Conservation (phyloP, 2,113 vertebrate genomes). For the Fulmarus glacialis region DNA sequence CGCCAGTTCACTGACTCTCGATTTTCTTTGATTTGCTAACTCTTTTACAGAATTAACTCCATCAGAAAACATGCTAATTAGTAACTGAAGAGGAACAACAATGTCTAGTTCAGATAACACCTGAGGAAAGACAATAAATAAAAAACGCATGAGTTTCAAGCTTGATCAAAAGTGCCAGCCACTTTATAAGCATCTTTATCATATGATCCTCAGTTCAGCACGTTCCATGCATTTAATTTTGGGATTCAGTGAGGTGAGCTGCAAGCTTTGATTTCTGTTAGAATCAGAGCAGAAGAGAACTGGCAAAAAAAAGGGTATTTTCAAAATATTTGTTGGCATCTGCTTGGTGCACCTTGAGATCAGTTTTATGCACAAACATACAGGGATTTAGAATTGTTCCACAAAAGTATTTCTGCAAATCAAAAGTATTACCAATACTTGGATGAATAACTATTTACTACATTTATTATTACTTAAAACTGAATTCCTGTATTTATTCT, state of each 20-base stretch:
- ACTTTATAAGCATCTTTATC: neutral
- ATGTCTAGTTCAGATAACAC: slow-evolving; percentile 97
- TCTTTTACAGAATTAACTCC: slow-evolving; percentile 98
- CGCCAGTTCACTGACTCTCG: slow-evolving; percentile 83
- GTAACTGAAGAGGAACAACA: slow-evolving; percentile 93
- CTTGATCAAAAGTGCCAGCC: neutral
- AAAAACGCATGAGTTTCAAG: slow-evolving; percentile 16
- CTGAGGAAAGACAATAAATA: slow-evolving; percentile 69
- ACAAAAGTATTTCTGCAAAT: neutral
- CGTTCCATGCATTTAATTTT: neutral
- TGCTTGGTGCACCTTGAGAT: neutral
- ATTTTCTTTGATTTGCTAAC: slow-evolving; percentile 94
- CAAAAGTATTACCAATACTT: neutral
- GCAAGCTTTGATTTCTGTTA: neutral
- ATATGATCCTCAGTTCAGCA: neutral
- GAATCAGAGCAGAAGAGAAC: neutral
- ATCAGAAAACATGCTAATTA: slow-evolving; percentile 99
- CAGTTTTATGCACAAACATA: neutral
- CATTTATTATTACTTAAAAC: neutral
- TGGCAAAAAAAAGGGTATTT: neutral
- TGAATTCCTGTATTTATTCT: neutral
- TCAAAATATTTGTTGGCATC: neutral
- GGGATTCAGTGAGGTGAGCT: neutral
- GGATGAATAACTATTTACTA: neutral
- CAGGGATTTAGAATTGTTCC: neutral